Base-by-base conservation (phyloP, 2,113 vertebrate genomes). In the Alectura lathami region DNA sequence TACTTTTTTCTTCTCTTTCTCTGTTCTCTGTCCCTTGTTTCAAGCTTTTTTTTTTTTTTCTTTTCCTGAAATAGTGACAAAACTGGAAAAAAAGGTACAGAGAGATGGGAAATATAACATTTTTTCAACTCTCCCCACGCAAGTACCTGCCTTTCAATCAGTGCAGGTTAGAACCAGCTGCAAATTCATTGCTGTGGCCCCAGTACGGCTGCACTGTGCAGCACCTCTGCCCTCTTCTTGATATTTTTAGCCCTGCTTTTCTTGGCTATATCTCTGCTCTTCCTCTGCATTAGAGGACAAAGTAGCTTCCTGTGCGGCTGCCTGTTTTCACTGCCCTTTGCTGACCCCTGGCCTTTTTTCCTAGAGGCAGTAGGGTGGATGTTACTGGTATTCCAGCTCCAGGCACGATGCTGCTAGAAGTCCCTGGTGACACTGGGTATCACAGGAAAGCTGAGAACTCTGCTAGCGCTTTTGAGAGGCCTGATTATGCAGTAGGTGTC, bases 181-280 rank as follows among this genome's bases (percentile, higher is more conserved):
- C 73, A 94, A 57, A 81, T 76, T 88, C 69, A 60, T 94, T 80
- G 76, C 91, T 57, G 75, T 74, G 79, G 79, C 89, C 93, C 85
- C 89, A 74, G 91, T 64, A 54, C 73, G 91, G 91, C 93, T 91
- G 93, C 76, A 48, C 87, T 23, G 56, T 75, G 94, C 16, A 93
- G 90, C 93, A 95, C 94, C 91, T 96, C 92, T 97, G 95, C 93
- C 95, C 93, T 95, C 85, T 83, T 7, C 93, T 82, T 93, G 94
- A 68, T 97, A 97, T 96, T 97, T 97, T 96, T 97, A 97, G 94
- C 88, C 76, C 48, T 82, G 86, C 83, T 75, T 91, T 78, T 86
- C 96, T 96, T 94, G 86, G 51, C 34, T 90, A 6, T 40, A 8
- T 40, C 73, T 81, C 73, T 84, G 72, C 88, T 96, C 88, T 93